Base-by-base conservation (phyloP, 2,888 invertebrate genomes). In the Panopea generosa region DNA sequence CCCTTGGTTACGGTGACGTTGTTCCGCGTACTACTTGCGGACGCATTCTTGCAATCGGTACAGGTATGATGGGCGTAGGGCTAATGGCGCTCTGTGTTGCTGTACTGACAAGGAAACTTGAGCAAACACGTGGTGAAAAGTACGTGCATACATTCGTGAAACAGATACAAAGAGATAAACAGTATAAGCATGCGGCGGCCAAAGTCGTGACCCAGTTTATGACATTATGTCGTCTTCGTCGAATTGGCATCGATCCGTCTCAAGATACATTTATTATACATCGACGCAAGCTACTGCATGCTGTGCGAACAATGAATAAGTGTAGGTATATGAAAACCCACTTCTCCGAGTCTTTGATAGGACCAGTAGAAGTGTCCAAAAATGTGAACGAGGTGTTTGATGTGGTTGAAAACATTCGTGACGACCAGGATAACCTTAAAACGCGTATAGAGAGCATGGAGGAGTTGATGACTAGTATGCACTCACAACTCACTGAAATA, bases 1-100 rank as follows among this genome's bases (percentile, higher is more conserved):
- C 89, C 0, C 76, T 89, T 11, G 89, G 89, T 14, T 89, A 89
- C 61, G 88, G 89, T 27, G 89, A 89, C 67, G 81, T 89, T n/a
- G 85, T 87, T 27, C 89, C 89, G 2, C 74, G 83, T 38, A 87
- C 86, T 16, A 86, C 87, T 45, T 89, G 89, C 63, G 89, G 88
- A 0, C 76, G 88, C 9, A 77, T 88, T 9, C 84, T 89, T 47
- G 85, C 87, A 27, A 86, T 87, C 3, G 72, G 76, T 24, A 88
- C 87, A 0, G 89, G 87, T 2, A 70, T 89, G 60, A 87, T 89
- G 86, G 89, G 89, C 0, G 89, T 88, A 18, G 89, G 89, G 16
- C 86, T 86, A 7, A 89, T 87, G 86, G 89, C 89, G 1, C 77
- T 89, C 4, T 85, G 86, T 56, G 87, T 89, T 2, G 89, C 89